Evolutionary conservation across 2,113 vertebrate species (phyloP).

Genomic region (Catharus fuscescens): DNA sequence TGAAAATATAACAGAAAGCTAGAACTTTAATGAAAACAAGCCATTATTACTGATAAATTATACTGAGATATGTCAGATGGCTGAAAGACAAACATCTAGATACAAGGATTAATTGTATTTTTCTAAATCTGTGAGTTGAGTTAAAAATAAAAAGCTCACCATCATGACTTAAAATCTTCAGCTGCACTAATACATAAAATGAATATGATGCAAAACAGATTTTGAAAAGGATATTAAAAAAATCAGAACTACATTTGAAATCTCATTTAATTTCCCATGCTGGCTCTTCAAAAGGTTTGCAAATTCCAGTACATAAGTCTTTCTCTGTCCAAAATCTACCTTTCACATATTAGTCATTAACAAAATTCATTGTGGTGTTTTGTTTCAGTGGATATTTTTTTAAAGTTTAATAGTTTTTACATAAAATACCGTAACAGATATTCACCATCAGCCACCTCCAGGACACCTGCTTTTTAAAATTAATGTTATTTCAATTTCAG

Average conservation of each 20-base stretch:
- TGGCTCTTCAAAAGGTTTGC: conserved; percentile 13
- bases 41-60: neutral
- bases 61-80: neutral
- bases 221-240: conserved; percentile 35
- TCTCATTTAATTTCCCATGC: neutral
- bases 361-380: neutral
- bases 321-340: neutral
- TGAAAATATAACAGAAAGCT: neutral
- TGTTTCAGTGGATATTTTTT: neutral
- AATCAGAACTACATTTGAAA: conserved; percentile 21
- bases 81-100: conserved; percentile 11
- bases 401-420: neutral
- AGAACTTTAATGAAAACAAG: neutral
- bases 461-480: neutral
- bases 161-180: conserved; percentile 6
- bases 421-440: neutral
- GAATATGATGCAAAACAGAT: conserved; percentile 14
- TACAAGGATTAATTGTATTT: neutral
- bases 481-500: conserved; percentile 1
- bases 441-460: neutral
- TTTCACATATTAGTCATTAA: neutral
- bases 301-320: neutral
- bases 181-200: conserved; percentile 10
- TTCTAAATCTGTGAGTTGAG: conserved; percentile 3
- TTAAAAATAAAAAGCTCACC: conserved; percentile 15